A percentile compares a stretch with the other conserved stretches of the same genome.
phyloP scores from a whole-genome alignment of 1,140 invertebrate genomes.

The Microplitis mediator region DNA sequence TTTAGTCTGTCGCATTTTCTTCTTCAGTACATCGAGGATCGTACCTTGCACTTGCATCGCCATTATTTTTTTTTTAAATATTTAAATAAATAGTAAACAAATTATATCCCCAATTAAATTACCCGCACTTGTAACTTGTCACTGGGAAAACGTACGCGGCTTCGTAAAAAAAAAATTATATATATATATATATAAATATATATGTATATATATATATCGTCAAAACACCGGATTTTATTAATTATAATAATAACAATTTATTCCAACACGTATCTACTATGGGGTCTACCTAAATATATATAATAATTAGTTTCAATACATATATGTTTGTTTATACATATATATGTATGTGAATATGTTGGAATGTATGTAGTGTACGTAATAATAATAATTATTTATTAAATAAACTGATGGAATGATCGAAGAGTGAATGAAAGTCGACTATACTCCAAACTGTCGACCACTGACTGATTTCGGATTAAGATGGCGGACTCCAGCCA shows the following conservation, averaged over 20 bases:
- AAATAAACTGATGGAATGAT: neutral
- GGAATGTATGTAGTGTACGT: neutral
- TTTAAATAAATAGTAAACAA: too few species aligned
- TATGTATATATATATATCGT: neutral
- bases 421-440: neutral
- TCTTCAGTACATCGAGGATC: slow-evolving; percentile 94
- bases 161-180: too few species aligned
- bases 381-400: neutral
- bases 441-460: slow-evolving; percentile 43
- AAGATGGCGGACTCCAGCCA: slow-evolving; percentile 45
- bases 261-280: too few species aligned
- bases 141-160: too few species aligned
- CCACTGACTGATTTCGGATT: slow-evolving; percentile 49
- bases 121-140: too few species aligned
- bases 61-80: slow-evolving; percentile 64
- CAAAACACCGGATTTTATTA: too few species aligned
- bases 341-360: neutral
- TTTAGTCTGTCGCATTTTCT: slow-evolving; percentile 98
- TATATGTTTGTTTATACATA: too few species aligned
- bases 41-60: slow-evolving; percentile 86
- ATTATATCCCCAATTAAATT: neutral
- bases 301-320: too few species aligned
- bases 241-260: too few species aligned
- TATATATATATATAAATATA: neutral
- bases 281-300: too few species aligned